These are phyloP conservation scores for Loris lydekkerianus DNA, from an alignment of 2,797 vertebrate genomes.

Conservation along the genomic window DNA sequence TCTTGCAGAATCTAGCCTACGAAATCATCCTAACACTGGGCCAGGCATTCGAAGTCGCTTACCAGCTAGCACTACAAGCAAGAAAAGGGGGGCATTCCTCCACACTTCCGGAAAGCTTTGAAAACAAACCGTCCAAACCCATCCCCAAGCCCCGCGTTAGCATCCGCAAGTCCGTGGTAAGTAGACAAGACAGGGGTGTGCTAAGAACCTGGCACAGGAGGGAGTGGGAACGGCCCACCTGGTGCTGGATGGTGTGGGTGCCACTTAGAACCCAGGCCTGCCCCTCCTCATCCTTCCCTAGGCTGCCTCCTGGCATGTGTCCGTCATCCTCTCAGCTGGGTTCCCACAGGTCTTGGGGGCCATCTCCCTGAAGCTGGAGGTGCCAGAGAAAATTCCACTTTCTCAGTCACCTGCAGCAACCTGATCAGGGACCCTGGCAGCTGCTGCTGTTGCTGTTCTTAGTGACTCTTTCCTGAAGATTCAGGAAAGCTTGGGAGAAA, in stretches of 20 bases:
- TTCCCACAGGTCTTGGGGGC: neutral
- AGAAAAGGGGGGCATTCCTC: slow-evolving; percentile 98
- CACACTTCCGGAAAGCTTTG: slow-evolving; percentile 98
- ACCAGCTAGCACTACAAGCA: slow-evolving; percentile 98
- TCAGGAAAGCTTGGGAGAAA: neutral
- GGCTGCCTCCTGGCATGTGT: neutral
- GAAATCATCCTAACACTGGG: slow-evolving; percentile 99
- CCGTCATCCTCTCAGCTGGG: neutral
- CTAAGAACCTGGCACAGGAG: neutral
- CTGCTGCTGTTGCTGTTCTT: neutral
- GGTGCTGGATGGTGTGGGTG: neutral
- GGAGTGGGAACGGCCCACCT: neutral
- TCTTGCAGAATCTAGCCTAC: slow-evolving; percentile 96
- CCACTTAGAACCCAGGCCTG: neutral
- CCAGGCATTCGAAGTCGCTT: slow-evolving; percentile 99
- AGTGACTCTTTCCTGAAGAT: neutral
- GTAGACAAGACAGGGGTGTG: slow-evolving; percentile 77
- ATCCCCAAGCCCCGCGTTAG: slow-evolving; percentile 98
- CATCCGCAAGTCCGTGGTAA: slow-evolving; percentile 98
- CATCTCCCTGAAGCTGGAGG: neutral
- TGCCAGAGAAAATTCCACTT: neutral
- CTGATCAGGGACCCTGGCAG: neutral
- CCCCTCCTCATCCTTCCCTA: neutral
- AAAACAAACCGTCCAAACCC: slow-evolving; percentile 98
- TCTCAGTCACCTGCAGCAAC: neutral